Evolutionary conservation across 2,888 invertebrate genomes (phyloP).

Genomic region (Drepana falcataria): DNA sequence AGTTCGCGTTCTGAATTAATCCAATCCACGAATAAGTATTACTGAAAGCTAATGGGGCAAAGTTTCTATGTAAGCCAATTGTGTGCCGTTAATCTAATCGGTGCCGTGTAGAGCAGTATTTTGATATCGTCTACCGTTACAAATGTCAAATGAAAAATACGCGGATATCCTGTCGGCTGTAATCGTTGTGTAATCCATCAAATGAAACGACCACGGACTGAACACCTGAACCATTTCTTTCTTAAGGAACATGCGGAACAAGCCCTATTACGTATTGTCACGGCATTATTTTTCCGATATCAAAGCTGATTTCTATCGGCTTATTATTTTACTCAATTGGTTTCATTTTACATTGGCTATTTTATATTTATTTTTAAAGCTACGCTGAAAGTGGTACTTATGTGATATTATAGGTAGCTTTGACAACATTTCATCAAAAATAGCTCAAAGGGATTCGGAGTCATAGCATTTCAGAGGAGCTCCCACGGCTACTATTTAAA

Average conservation of each 20-base stretch:
- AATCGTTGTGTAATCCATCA: constrained; percentile 74
- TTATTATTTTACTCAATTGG: constrained; percentile 27
- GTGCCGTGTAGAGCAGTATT: constrained; percentile 66
- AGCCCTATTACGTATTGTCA: constrained; percentile 61
- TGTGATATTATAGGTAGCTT: too few species aligned
- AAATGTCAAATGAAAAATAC: constrained; percentile 76
- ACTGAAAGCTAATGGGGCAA: constrained; percentile 53
- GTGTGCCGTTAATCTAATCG: constrained; percentile 72
- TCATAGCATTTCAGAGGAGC: too few species aligned
- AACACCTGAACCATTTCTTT: constrained; percentile 29
- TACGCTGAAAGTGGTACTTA: too few species aligned
- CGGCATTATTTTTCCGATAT: constrained; percentile 53
- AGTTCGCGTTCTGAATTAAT: constrained; percentile 59
- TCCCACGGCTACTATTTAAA: too few species aligned
- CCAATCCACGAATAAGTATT: constrained; percentile 52
- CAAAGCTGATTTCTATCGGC: constrained; percentile 37
- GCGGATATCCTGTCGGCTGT: constrained; percentile 68
- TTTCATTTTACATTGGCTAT: too few species aligned
- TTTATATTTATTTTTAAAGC: too few species aligned
- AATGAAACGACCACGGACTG: constrained; percentile 51
- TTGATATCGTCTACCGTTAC: constrained; percentile 57
- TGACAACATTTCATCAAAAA: too few species aligned
- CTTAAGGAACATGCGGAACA: constrained; percentile 30
- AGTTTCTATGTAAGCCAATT: constrained; percentile 73
- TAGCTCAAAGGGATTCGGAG: too few species aligned